Conservation (phyloP, 2,113 vertebrate species). For the Malurus melanocephalus region DNA sequence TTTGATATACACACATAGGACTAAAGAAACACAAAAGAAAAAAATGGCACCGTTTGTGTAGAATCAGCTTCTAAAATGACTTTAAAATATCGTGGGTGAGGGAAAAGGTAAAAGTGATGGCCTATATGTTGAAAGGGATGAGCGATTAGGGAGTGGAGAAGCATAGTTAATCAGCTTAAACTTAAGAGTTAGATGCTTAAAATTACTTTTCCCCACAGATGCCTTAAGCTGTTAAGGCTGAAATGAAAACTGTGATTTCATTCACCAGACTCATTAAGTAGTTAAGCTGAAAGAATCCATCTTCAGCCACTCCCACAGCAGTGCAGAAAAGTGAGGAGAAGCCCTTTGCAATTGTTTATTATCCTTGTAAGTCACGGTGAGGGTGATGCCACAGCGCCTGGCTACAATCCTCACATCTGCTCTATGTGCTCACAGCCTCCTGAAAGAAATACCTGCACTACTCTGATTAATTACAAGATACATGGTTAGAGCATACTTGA, state of each 20-base stretch:
- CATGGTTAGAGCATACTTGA: not conserved
- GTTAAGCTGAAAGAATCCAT: not conserved
- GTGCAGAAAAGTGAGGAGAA: not conserved
- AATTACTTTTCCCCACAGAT: constrained; percentile 3
- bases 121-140: not conserved
- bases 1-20: not conserved
- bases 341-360: not conserved
- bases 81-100: not conserved
- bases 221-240: constrained; percentile 19
- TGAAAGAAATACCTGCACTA: not conserved
- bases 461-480: not conserved
- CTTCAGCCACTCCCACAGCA: not conserved
- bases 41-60: not conserved
- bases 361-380: not conserved
- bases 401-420: not conserved
- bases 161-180: constrained; percentile 27
- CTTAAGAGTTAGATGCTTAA: not conserved
- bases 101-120: not conserved
- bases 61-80: not conserved
- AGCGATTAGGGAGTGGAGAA: not conserved
- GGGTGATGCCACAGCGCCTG: not conserved
- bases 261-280: constrained; percentile 10
- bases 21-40: not conserved
- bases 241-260: constrained; percentile 36
- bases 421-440: not conserved